Percentiles rank a stretch among this genome's conserved stretches.
phyloP scores from a whole-genome alignment of 2,113 vertebrate species.

The Phodopus roborovskii region DNA sequence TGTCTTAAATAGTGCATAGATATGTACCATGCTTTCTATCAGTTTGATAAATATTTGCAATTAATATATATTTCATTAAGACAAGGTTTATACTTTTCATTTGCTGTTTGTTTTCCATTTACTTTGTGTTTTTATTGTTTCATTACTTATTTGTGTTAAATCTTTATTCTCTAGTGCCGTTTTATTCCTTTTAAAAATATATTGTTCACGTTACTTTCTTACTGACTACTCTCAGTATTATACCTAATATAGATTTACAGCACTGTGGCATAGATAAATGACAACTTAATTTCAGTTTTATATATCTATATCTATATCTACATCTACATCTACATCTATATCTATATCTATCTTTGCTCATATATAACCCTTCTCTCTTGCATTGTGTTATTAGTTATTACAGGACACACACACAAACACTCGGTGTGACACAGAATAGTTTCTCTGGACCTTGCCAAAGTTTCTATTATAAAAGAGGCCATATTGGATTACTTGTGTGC shows the following conservation, averaged over 20 bases:
- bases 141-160: not conserved
- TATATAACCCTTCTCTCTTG: not conserved
- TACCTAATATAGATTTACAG: not conserved
- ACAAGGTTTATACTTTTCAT: not conserved
- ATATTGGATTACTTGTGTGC: conserved; percentile 71
- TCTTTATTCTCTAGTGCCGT: not conserved
- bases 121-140: not conserved
- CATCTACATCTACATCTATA: not conserved
- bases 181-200: not conserved
- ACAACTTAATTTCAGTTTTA: not conserved
- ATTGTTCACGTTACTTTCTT: not conserved
- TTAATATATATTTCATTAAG: not conserved
- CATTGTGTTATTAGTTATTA: conserved; percentile 20
- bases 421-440: conserved; percentile 58
- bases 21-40: not conserved
- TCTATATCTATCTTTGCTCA: no score
- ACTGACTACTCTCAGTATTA: not conserved
- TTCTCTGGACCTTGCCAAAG: conserved; percentile 62
- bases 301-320: not conserved
- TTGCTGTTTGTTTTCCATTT: not conserved
- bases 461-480: conserved; percentile 72
- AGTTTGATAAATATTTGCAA: not conserved
- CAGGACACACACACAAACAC: not conserved
- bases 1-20: not conserved
- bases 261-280: not conserved